Conservation (phyloP, 2,888 invertebrate species). For the Dorcus hopei region DNA sequence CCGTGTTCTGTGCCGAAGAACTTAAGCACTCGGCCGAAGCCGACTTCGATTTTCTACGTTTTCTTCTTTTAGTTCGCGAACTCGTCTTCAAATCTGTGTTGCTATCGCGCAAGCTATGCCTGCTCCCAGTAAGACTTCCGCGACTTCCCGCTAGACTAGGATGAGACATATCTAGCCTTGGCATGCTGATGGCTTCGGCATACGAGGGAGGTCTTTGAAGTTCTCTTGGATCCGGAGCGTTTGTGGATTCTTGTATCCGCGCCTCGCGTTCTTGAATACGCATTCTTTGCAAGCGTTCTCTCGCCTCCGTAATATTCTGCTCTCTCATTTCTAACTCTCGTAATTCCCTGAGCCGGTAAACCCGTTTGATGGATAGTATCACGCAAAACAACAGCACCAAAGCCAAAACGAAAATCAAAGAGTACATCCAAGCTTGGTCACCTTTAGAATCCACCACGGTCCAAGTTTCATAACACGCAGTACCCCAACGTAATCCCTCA, state of each 20-base stretch:
- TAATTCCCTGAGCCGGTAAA: slow-evolving; percentile 55
- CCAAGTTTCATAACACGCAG: slow-evolving; percentile 65
- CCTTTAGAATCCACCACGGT: slow-evolving; percentile 17
- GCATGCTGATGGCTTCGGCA: slow-evolving; percentile 73
- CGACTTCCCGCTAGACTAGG: slow-evolving; percentile 48
- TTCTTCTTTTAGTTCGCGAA: slow-evolving; percentile 31
- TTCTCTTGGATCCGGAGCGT: slow-evolving; percentile 68
- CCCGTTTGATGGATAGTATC: slow-evolving; percentile 55
- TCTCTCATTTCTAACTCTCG: slow-evolving; percentile 49
- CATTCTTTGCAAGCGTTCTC: slow-evolving; percentile 52
- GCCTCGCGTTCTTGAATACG: slow-evolving; percentile 49
- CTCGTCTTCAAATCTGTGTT: slow-evolving; percentile 31
- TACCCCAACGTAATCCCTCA: slow-evolving; percentile 66
- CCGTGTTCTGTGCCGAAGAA: slow-evolving; percentile 10
- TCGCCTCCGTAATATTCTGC: slow-evolving; percentile 57
- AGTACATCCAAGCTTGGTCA: slow-evolving; percentile 57
- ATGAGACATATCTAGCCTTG: slow-evolving; percentile 62
- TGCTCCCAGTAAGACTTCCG: slow-evolving; percentile 36
- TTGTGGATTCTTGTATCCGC: slow-evolving; percentile 51
- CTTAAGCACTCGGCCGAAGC: slow-evolving; percentile 13
- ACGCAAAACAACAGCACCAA: slow-evolving; percentile 55
- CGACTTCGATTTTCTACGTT: slow-evolving; percentile 19
- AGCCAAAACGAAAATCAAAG: slow-evolving; percentile 56
- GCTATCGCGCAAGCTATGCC: slow-evolving; percentile 33
- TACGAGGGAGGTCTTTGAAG: slow-evolving; percentile 70